A percentile compares a stretch with the other conserved stretches of the same genome.
Evolutionary conservation across 2,797 vertebrate genomes (phyloP).

Genomic region (Lindbergichthys nudifrons): DNA sequence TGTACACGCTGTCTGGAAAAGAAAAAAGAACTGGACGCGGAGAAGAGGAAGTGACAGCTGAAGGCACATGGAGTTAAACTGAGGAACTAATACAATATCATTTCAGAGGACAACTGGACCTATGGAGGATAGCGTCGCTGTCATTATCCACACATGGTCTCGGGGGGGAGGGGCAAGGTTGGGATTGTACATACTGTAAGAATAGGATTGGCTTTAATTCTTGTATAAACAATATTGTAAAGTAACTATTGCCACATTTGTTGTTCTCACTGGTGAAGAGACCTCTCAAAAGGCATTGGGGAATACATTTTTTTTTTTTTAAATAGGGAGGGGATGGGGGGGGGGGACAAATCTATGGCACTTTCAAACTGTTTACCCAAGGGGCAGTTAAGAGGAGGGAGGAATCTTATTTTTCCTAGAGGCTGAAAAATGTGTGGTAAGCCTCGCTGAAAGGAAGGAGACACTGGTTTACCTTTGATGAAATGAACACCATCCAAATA

Average conservation of each 20-base stretch:
- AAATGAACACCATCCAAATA: slow-evolving; percentile 71
- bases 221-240: slow-evolving; percentile 89
- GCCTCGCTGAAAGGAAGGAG: slow-evolving; percentile 56
- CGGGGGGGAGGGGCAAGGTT: slow-evolving; percentile 32
- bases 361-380: slow-evolving; percentile 79
- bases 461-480: slow-evolving; percentile 56
- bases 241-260: slow-evolving; percentile 82
- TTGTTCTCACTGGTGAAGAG: slow-evolving; percentile 76
- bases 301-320: slow-evolving; percentile 41
- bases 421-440: slow-evolving; percentile 42
- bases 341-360: slow-evolving; percentile 73
- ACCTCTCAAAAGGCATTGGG: slow-evolving; percentile 75
- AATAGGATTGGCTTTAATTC: slow-evolving; percentile 83
- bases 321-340: slow-evolving; percentile 43
- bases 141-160: slow-evolving; percentile 72
- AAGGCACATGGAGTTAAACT: slow-evolving; percentile 82
- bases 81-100: slow-evolving; percentile 77
- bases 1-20: slow-evolving; percentile 91
- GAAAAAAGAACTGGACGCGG: slow-evolving; percentile 58
- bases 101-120: slow-evolving; percentile 78
- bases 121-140: slow-evolving; percentile 53
- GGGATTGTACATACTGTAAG: slow-evolving; percentile 87
- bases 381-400: slow-evolving; percentile 63
- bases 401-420: slow-evolving; percentile 48
- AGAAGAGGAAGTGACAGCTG: slow-evolving; percentile 58